Percentiles rank a stretch among this genome's conserved stretches.
These are phyloP conservation scores for Alligator mississippiensis DNA, from an alignment of 2,113 vertebrate species.

Conservation along the genomic window DNA sequence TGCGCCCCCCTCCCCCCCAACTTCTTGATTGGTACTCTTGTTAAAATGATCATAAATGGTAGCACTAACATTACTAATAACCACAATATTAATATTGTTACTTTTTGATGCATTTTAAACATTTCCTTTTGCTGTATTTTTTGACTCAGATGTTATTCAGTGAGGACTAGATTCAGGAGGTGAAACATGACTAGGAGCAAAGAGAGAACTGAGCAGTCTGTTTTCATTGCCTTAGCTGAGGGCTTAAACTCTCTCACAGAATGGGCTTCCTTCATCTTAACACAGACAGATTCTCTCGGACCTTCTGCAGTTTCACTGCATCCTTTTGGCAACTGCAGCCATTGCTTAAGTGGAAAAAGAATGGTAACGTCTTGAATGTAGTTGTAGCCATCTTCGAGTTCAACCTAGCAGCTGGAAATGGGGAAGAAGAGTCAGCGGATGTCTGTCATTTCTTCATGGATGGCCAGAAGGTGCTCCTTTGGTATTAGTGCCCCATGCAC, in stretches of 20 bases:
- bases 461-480: not conserved
- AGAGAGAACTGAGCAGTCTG: not conserved
- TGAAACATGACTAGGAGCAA: accelerated
- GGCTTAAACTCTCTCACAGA: not conserved
- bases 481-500: accelerated
- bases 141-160: not conserved
- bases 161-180: not conserved
- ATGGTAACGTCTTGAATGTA: not conserved
- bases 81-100: not conserved
- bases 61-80: not conserved
- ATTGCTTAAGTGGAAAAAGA: accelerated
- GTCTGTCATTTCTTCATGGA: accelerated
- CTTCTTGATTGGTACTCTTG: no score
- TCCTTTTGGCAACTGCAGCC: not conserved
- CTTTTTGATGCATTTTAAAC: not conserved
- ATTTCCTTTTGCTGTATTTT: not conserved
- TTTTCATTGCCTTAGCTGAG: not conserved
- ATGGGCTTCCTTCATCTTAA: not conserved
- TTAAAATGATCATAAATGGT: no score
- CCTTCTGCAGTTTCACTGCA: not conserved
- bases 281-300: not conserved
- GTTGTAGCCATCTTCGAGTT: not conserved
- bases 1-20: no score
- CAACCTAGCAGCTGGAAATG: not conserved
- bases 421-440: not conserved